phyloP scores from a whole-genome alignment of 2,888 invertebrate genomes.

The Drosophila atripex region DNA sequence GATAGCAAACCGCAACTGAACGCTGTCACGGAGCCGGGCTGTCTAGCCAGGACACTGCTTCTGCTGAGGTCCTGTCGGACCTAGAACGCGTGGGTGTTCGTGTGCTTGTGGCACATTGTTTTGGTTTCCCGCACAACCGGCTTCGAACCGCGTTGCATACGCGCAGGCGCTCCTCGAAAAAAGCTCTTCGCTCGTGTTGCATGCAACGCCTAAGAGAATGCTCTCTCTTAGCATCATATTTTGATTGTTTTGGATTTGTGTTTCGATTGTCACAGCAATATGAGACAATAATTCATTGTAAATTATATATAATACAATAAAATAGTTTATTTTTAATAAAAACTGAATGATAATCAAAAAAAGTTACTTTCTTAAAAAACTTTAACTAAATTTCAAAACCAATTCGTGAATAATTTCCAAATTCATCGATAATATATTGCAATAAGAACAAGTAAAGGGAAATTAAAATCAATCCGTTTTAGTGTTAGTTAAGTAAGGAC shows the following conservation, averaged over 20 bases:
- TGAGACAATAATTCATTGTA: background rate
- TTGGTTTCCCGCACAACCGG: conserved; percentile 62
- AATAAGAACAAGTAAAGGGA: conserved; percentile 69
- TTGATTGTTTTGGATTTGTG: conserved; percentile 33
- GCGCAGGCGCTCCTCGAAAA: conserved; percentile 65
- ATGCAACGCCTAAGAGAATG: conserved; percentile 47
- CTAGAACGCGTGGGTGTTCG: conserved; percentile 16
- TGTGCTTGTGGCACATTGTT: conserved; percentile 55
- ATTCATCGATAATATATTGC: conserved; percentile 51
- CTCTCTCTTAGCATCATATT: conserved; percentile 54
- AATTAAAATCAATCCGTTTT: conserved; percentile 82
- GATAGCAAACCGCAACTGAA: conserved; percentile 82
- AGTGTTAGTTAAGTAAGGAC: conserved; percentile 76
- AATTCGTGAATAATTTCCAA: conserved; percentile 9
- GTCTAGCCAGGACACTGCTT: conserved; percentile 52
- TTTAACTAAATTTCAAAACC: too few relatives aligned
- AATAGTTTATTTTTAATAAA: too few relatives aligned
- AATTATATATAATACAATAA: background rate
- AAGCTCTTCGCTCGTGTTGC: conserved; percentile 46
- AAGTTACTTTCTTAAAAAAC: too few relatives aligned
- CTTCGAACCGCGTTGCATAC: conserved; percentile 74
- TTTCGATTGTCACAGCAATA: conserved; percentile 5
- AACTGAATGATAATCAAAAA: conserved; percentile 43
- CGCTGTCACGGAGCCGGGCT: conserved; percentile 48
- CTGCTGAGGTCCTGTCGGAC: conserved; percentile 61